These are phyloP conservation scores for Nomada goodeniana DNA, from an alignment of 2,888 invertebrate genomes.

Conservation along the genomic window DNA sequence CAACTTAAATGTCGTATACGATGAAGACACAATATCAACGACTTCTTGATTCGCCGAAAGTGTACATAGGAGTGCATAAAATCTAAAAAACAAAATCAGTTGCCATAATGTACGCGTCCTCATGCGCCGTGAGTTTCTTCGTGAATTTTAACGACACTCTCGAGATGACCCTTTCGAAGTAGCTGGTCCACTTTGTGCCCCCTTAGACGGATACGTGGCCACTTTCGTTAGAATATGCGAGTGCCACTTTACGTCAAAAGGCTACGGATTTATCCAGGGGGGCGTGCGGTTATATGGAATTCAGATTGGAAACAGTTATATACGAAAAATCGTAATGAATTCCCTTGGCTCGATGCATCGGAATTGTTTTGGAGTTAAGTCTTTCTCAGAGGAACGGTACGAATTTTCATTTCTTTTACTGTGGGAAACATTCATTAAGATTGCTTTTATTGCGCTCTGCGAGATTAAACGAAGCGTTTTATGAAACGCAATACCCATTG, in stretches of 20 bases:
- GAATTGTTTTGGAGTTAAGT: no score
- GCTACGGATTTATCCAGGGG: slow-evolving; percentile 1
- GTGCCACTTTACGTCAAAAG: slow-evolving; percentile 4
- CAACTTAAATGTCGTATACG: no score
- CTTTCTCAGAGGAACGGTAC: no score
- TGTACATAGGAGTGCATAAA: not conserved
- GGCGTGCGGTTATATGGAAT: not conserved
- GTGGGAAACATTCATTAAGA: no score
- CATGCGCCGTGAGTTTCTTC: slow-evolving; percentile 22
- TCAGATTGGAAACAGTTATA: not conserved
- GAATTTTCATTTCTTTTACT: no score
- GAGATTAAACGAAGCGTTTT: no score
- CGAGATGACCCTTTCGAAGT: slow-evolving; percentile 32
- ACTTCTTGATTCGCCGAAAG: not conserved
- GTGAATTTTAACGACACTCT: slow-evolving; percentile 33
- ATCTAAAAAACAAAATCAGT: not conserved
- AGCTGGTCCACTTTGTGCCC: slow-evolving; percentile 13
- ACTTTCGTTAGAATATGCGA: no score
- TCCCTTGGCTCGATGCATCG: no score
- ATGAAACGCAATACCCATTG: no score
- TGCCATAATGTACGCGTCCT: not conserved
- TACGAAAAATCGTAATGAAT: no score
- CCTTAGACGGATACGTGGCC: slow-evolving; percentile 3
- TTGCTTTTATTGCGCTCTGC: no score
- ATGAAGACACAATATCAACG: no score